A percentile compares a stretch with the other conserved stretches of the same genome.
phyloP scores from a whole-genome alignment of 1,140 invertebrate species.

The Drosophila ananassae region DNA sequence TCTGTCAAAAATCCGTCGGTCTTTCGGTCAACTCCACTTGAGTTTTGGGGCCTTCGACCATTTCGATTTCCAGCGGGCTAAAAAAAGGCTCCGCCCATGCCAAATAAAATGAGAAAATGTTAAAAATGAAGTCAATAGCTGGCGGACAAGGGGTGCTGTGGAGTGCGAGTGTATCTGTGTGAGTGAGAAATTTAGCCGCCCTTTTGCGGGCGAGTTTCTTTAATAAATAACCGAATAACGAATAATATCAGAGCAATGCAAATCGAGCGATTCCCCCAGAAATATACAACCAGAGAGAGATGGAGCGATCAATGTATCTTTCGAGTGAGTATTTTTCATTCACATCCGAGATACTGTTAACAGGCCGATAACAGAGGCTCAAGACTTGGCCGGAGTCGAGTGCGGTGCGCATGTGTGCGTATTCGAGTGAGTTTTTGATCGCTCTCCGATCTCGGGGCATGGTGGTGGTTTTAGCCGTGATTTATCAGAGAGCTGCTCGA shows the following conservation, averaged over 20 bases:
- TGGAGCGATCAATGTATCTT: not conserved
- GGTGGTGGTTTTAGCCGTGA: conserved; percentile 53
- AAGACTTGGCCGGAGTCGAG: conserved; percentile 13
- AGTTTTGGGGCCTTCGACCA: conserved; percentile 37
- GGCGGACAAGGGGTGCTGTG: not conserved
- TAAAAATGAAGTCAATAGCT: conserved; percentile 74
- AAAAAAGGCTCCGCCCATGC: conserved; percentile 61
- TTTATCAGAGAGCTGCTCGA: conserved; percentile 57
- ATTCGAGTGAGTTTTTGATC: conserved; percentile 29
- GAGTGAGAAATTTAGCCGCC: conserved; percentile 50
- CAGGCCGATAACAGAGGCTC: conserved; percentile 34
- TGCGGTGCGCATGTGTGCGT: conserved; percentile 19
- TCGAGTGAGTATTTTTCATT: conserved; percentile 19
- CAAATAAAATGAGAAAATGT: conserved; percentile 71
- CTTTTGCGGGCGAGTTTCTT: conserved; percentile 44
- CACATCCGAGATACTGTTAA: conserved; percentile 6
- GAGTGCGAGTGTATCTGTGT: conserved; percentile 12
- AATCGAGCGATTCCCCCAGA: conserved; percentile 45
- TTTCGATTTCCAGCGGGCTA: conserved; percentile 32
- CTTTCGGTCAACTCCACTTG: conserved; percentile 7
- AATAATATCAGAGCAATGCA: conserved; percentile 81
- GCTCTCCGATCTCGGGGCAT: conserved; percentile 17
- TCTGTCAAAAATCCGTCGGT: conserved; percentile 11
- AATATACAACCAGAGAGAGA: conserved; percentile 1
- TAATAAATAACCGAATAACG: conserved; percentile 76